These are phyloP conservation scores for Orchesellides sinensis DNA, from an alignment of 2,888 invertebrate species.

Conservation along the genomic window DNA sequence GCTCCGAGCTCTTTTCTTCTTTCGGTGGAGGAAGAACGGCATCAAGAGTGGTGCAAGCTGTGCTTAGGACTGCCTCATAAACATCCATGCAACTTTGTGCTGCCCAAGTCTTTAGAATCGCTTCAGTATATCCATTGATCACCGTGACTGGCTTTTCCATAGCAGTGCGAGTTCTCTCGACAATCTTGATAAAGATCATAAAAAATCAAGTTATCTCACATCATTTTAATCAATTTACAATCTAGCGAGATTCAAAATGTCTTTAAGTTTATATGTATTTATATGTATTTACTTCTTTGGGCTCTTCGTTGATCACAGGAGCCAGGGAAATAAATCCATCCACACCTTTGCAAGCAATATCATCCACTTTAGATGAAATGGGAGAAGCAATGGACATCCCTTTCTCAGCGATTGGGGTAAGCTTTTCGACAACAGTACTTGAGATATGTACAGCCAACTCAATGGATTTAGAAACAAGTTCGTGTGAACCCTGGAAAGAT, in stretches of 20 bases:
- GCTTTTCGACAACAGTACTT: conserved; percentile 27
- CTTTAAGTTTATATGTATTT: not conserved
- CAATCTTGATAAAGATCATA: conserved; percentile 17
- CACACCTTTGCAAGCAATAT: conserved; percentile 66
- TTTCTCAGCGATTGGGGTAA: conserved; percentile 60
- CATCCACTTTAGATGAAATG: conserved; percentile 66
- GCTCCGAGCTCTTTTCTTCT: conserved; percentile 15
- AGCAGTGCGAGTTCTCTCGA: conserved; percentile 21
- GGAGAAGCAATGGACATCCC: conserved; percentile 54
- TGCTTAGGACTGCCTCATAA: conserved; percentile 59
- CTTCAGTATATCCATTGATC: conserved; percentile 51
- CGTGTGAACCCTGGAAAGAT: conserved; percentile 46
- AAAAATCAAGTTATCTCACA: not conserved
- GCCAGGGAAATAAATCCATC: conserved; percentile 63
- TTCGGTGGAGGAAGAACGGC: conserved; percentile 61
- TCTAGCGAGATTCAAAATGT: not conserved
- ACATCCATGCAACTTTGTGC: conserved; percentile 67
- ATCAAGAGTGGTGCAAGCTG: conserved; percentile 58
- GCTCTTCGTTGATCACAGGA: conserved; percentile 70
- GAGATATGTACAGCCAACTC: conserved; percentile 56
- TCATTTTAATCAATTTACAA: not conserved
- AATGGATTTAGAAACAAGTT: conserved; percentile 54
- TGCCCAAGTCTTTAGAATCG: conserved; percentile 50
- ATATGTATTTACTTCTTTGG: conserved; percentile 64
- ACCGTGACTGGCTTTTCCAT: conserved; percentile 34